Conservation (phyloP, 2,888 invertebrate genomes). For the Caenorhabditis auriculariae region DNA sequence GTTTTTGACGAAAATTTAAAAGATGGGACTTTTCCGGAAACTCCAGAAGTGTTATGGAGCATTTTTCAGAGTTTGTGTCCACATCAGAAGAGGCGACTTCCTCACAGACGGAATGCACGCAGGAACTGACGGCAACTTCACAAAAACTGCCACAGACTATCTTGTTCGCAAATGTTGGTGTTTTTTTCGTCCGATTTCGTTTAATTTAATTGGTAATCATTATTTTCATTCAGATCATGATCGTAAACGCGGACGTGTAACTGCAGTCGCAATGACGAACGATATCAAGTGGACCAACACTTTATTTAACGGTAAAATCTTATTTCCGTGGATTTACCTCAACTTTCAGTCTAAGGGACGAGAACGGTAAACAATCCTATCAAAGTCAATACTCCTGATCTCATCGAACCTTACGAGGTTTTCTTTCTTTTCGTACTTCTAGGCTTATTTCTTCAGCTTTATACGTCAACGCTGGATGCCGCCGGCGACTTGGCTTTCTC, state of each 20-base stretch:
- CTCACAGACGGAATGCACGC: conserved; percentile 9
- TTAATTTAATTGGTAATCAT: background rate
- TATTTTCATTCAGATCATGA: background rate
- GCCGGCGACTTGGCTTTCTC: conserved; percentile 11
- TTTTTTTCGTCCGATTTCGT: too few species aligned
- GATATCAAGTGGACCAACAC: conserved; percentile 7
- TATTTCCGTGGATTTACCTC: too few species aligned
- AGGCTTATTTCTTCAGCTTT: background rate
- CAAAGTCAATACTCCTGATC: too few species aligned
- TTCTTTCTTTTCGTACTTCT: background rate
- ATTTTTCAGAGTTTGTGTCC: conserved; percentile 20
- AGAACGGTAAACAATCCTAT: too few species aligned
- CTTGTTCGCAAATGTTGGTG: conserved; percentile 7
- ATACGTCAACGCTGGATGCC: background rate
- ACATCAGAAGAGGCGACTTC: conserved; percentile 20
- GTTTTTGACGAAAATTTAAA: too few species aligned
- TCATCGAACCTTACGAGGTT: too few species aligned
- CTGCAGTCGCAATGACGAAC: conserved; percentile 8
- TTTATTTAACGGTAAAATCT: conserved; percentile 4
- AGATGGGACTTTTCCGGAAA: too few species aligned
- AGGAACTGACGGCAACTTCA: conserved; percentile 10
- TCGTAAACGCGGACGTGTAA: background rate
- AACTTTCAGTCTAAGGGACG: too few species aligned
- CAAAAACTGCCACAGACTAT: conserved; percentile 7
- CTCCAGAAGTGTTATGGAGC: too few species aligned